A percentile compares a stretch with the other conserved stretches of the same genome.
Conservation (phyloP, 2,888 invertebrate genomes). For the Carpatolechia fugitivella region DNA sequence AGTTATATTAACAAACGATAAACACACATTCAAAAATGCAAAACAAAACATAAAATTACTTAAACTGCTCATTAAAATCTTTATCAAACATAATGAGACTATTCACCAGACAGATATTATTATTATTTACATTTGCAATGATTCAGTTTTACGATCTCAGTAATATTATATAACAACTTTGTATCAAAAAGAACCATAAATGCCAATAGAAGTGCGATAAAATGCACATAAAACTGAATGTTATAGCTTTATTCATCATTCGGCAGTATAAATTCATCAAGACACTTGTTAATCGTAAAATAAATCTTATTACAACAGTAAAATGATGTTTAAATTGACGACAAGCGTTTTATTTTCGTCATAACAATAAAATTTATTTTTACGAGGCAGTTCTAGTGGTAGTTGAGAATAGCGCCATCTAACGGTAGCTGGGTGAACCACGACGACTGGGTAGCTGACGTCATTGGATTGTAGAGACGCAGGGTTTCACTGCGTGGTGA, state of each 20-base stretch:
- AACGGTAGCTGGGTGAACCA: constrained; percentile 42
- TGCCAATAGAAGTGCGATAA: constrained; percentile 72
- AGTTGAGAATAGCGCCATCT: constrained; percentile 65
- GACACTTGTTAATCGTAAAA: constrained; percentile 79
- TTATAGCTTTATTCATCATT: constrained; percentile 77
- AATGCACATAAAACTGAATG: constrained; percentile 66
- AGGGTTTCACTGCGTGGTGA: constrained; percentile 52
- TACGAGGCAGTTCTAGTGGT: constrained; percentile 56
- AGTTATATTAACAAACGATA: background rate
- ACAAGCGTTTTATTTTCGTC: constrained; percentile 79
- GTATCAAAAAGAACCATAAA: constrained; percentile 60
- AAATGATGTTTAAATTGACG: constrained; percentile 79
- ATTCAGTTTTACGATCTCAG: constrained; percentile 50
- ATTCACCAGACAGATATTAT: constrained; percentile 26
- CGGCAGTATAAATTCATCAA: constrained; percentile 76
- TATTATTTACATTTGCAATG: constrained; percentile 44
- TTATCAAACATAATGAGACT: constrained; percentile 34
- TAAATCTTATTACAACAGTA: constrained; percentile 77
- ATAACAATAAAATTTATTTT: constrained; percentile 80
- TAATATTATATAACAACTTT: constrained; percentile 47
- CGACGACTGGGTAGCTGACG: constrained; percentile 29
- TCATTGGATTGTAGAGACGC: constrained; percentile 41
- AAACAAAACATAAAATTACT: constrained; percentile 29
- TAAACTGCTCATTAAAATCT: constrained; percentile 35
- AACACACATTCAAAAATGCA: constrained; percentile 4